Evolutionary conservation across 1,140 invertebrate species (phyloP).

Genomic region (Uloborus diversus): DNA sequence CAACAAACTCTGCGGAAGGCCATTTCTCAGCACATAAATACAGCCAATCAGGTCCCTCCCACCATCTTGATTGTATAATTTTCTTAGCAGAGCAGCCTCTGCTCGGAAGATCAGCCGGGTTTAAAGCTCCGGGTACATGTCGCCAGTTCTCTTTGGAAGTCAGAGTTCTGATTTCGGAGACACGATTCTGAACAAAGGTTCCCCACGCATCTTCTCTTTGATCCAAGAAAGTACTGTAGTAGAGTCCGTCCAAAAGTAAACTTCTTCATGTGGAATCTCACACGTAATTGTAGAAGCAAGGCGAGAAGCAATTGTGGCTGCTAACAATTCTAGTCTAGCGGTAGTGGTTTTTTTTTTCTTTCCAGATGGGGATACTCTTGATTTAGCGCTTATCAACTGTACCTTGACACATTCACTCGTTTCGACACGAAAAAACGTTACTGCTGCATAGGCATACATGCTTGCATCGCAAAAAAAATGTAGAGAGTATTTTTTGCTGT

Average conservation of each 20-base stretch:
- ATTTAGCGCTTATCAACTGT: constrained; percentile 29
- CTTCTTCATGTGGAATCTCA: neutral
- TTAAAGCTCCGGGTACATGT: constrained; percentile 10
- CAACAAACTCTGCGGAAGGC: constrained; percentile 10
- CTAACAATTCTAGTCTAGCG: constrained; percentile 17
- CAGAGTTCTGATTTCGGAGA: constrained; percentile 14
- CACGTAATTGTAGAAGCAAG: constrained; percentile 4
- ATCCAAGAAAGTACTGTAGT: constrained; percentile 14
- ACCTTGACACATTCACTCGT: constrained; percentile 27
- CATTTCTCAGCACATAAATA: constrained; percentile 12
- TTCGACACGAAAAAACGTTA: constrained; percentile 15
- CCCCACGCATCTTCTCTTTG: neutral
- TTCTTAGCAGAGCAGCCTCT: neutral
- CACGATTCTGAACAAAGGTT: neutral
- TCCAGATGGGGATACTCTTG: constrained; percentile 27
- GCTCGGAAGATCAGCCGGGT: constrained; percentile 17
- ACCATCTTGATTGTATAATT: neutral
- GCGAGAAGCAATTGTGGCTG: neutral
- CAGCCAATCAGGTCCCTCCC: constrained; percentile 9
- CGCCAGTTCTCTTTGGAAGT: neutral
- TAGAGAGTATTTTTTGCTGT: neutral
- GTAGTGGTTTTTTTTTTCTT: constrained; percentile 33
- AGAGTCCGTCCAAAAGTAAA: constrained; percentile 21
- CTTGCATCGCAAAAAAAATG: constrained; percentile 30
- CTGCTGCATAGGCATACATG: neutral